Evolutionary conservation across 37 sponge, comb jelly and placozoan genomes (phyloP).

Genomic region (Eunapius fragilis): DNA sequence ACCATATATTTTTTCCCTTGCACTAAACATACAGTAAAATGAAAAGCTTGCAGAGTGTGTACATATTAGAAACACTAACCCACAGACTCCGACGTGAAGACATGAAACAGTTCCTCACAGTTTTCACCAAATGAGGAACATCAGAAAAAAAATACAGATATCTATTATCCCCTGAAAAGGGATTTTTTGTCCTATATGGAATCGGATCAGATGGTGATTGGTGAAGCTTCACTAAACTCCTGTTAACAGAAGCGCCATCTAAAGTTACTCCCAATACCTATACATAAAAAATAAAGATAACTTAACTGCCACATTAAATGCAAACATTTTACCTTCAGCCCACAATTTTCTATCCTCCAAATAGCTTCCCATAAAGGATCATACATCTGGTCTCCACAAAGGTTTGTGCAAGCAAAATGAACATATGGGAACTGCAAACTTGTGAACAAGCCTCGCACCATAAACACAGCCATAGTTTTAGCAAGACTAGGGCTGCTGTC

Average conservation of each 20-base stretch:
- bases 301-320: too few relatives aligned
- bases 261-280: slow-evolving; percentile 6
- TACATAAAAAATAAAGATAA: too few relatives aligned
- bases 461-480: not conserved
- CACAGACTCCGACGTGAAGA: not conserved
- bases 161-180: not conserved
- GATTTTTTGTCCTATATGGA: not conserved
- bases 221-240: too few relatives aligned
- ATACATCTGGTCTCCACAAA: not conserved
- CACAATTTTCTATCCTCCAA: not conserved
- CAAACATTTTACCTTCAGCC: too few relatives aligned
- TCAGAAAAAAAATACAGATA: slow-evolving; percentile 23
- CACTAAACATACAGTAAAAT: not conserved
- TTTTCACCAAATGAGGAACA: too few relatives aligned
- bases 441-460: slow-evolving; percentile 2
- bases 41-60: not conserved
- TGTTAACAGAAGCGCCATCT: not conserved
- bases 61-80: not conserved
- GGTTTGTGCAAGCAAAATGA: not conserved
- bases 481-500: not conserved
- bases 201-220: not conserved
- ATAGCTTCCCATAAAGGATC: not conserved
- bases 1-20: not conserved
- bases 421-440: not conserved
- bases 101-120: too few relatives aligned